phyloP scores from a whole-genome alignment of 2,797 vertebrate species.

The Betta splendens region DNA sequence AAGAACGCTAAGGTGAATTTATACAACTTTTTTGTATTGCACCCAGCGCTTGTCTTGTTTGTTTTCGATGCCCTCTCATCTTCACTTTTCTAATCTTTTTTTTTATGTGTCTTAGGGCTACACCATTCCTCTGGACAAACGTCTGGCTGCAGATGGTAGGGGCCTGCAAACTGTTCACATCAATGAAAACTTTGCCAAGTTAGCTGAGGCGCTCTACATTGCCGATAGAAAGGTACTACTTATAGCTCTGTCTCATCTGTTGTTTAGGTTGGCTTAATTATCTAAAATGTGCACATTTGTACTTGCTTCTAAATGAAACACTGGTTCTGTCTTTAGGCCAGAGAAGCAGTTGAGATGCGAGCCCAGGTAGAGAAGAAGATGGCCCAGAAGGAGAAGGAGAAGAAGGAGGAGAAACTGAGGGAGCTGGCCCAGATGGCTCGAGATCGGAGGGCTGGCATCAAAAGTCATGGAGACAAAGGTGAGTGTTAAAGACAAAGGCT shows the following conservation, averaged over 20 bases:
- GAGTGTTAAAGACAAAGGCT: not conserved
- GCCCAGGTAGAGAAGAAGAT: conserved; percentile 99
- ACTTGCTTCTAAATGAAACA: not conserved
- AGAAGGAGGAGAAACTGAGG: conserved; percentile 96
- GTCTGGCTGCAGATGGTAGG: conserved; percentile 94
- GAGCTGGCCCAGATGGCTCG: conserved; percentile 96
- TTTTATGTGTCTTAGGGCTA: conserved; percentile 85
- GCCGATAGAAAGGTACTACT: conserved; percentile 93
- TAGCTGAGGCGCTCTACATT: conserved; percentile 97
- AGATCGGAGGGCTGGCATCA: conserved; percentile 97
- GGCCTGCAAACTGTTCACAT: conserved; percentile 97
- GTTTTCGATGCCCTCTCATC: not conserved
- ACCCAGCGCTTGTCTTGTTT: not conserved
- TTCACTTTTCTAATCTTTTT: not conserved
- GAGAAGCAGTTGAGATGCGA: conserved; percentile 98
- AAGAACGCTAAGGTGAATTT: conserved; percentile 94
- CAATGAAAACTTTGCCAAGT: conserved; percentile 98
- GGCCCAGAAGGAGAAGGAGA: conserved; percentile 99
- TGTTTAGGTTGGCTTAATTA: not conserved
- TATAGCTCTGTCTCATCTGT: not conserved
- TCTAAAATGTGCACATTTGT: not conserved
- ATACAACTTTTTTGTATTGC: too few species aligned
- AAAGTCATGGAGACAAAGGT: conserved; percentile 98
- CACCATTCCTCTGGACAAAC: conserved; percentile 97
- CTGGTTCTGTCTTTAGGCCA: conserved; percentile 80